phyloP scores from a whole-genome alignment of 2,113 vertebrate species.

The Rhinolophus sinicus region DNA sequence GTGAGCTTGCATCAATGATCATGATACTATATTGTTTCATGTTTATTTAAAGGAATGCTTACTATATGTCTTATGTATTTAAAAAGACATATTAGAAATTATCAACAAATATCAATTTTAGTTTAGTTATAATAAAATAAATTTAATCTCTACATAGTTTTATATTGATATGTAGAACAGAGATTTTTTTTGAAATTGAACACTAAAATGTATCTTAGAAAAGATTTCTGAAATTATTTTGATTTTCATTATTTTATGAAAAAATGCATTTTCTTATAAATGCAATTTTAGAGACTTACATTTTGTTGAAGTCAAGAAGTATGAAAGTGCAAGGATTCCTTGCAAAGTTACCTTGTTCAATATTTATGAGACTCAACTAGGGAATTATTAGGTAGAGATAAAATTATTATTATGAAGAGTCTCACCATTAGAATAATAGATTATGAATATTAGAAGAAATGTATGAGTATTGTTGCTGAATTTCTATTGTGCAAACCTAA shows the following conservation, averaged over 20 bases:
- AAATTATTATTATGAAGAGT: slow-evolving; percentile 20
- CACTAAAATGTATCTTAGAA: not conserved
- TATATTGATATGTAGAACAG: not conserved
- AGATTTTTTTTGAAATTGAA: slow-evolving; percentile 18
- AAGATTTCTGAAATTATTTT: not conserved
- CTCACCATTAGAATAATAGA: not conserved
- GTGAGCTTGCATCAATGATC: not conserved
- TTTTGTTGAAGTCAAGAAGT: not conserved
- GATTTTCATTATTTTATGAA: slow-evolving; percentile 13
- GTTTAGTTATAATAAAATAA: not conserved
- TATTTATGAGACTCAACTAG: not conserved
- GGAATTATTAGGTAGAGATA: not conserved
- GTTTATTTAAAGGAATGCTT: not conserved
- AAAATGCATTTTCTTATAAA: not conserved
- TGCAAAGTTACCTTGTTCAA: not conserved
- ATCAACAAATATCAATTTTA: not conserved
- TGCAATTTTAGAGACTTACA: not conserved
- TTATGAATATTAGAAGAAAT: not conserved
- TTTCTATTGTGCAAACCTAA: not conserved
- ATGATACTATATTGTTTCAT: not conserved
- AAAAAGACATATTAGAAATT: not conserved
- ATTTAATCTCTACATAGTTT: slow-evolving; percentile 24
- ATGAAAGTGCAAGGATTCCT: not conserved
- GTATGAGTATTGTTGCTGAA: not conserved
- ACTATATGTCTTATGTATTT: not conserved